Percentiles rank a stretch among this genome's conserved stretches.
Conservation (phyloP, 2,797 vertebrate species). For the Enteromius viviparus region DNA sequence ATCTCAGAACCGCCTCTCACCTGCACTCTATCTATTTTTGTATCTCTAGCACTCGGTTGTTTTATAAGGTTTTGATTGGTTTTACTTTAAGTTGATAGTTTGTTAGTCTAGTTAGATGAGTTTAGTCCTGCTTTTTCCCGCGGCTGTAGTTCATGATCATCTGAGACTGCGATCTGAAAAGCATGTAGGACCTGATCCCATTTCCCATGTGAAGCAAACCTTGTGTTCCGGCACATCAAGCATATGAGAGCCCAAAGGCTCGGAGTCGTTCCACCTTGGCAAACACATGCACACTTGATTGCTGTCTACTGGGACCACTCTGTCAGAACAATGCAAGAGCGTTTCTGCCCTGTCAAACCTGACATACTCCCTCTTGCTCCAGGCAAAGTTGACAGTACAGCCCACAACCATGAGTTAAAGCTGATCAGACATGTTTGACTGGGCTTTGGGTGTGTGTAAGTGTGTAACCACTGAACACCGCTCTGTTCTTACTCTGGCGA, state of each 20-base stretch:
- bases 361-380: constrained; percentile 31
- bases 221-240: constrained; percentile 39
- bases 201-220: constrained; percentile 33
- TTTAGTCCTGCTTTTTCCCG: background rate
- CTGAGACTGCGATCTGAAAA: constrained; percentile 13
- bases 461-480: background rate
- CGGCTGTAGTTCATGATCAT: background rate
- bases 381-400: constrained; percentile 22
- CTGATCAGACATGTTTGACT: constrained; percentile 38
- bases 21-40: background rate
- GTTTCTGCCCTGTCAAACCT: constrained; percentile 51
- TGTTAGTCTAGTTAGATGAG: background rate
- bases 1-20: background rate
- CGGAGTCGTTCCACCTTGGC: constrained; percentile 20
- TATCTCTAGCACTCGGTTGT: background rate
- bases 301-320: constrained; percentile 35
- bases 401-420: constrained; percentile 17
- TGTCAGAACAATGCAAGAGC: constrained; percentile 26
- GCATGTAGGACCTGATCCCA: background rate
- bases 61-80: too few relatives aligned
- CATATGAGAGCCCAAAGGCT: constrained; percentile 29
- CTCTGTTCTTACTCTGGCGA: background rate
- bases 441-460: constrained; percentile 8
- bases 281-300: constrained; percentile 44
- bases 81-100: background rate